Base-by-base conservation (phyloP, 2,888 invertebrate genomes). In the Enchytraeus crypticus region DNA sequence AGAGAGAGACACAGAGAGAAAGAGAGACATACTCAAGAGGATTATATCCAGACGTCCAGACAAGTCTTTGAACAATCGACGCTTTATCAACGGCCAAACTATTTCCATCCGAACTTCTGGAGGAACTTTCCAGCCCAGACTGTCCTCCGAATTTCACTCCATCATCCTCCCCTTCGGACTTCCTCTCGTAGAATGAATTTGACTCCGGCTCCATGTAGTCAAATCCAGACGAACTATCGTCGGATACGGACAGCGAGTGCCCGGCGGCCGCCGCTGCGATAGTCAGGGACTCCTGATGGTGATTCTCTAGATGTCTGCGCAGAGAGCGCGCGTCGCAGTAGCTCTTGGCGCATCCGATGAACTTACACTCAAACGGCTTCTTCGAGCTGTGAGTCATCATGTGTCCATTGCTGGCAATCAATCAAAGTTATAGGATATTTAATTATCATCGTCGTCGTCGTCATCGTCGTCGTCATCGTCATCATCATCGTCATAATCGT, bases 391-490 rank as follows among this genome's bases (percentile, higher is more conserved):
- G 96, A 60, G 96, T 96, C 77, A 96, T 84, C 89, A 95, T 90
- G 81, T 96, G 96, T 51, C 96, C 96, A 83, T 96, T 95, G 73
- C 93, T 93, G n/a, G n/a, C n/a, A n/a, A n/a, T n/a, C n/a, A n/a
- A n/a, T n/a, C n/a, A n/a, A n/a, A n/a, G n/a, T n/a, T 79, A 8
- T 55, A 18, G 11, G n/a, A n/a, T n/a, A n/a, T n/a, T n/a, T n/a
- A n/a, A n/a, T n/a, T n/a, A n/a, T n/a, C n/a, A n/a, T n/a, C n/a
- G n/a, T n/a, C n/a, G n/a, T n/a, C n/a, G n/a, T n/a, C n/a, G n/a
- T n/a, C n/a, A n/a, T n/a, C n/a, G n/a, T n/a, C n/a, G n/a, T n/a
- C n/a, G n/a, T n/a, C n/a, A n/a, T n/a, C n/a, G n/a, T n/a, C n/a
- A n/a, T n/a, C n/a, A n/a, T n/a, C n/a, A n/a, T n/a, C n/a, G n/a